Conservation (phyloP, 2,797 vertebrate genomes). For the Liasis olivaceus region DNA sequence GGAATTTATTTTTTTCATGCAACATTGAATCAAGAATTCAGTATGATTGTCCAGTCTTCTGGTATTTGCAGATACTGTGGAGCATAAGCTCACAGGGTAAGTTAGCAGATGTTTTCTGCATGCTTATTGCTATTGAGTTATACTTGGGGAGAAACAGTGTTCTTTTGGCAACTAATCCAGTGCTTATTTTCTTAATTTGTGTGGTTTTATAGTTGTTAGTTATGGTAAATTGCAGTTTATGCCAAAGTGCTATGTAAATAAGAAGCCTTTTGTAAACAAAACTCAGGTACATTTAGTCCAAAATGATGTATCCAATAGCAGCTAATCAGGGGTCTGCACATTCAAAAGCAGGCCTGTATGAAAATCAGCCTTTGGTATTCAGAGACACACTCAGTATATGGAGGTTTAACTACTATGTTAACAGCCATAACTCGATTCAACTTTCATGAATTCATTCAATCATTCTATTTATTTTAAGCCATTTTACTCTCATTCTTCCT, state of each 20-base stretch:
- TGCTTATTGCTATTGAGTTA: background rate
- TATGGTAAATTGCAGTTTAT: background rate
- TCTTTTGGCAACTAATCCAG: background rate
- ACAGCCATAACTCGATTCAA: no score
- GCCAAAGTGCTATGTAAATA: background rate
- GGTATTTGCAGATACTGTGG: conserved; percentile 12
- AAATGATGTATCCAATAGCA: background rate
- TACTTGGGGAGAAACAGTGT: conserved; percentile 3
- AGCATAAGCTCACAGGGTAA: background rate
- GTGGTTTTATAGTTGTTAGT: background rate
- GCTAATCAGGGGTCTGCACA: background rate
- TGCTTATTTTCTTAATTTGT: background rate
- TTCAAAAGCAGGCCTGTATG: background rate
- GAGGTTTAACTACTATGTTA: background rate
- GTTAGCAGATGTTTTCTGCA: conserved; percentile 10
- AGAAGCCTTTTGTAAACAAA: background rate
- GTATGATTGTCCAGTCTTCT: conserved; percentile 9
- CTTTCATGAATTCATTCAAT: background rate
- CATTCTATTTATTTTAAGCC: background rate
- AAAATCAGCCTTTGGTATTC: background rate
- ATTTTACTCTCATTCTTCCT: background rate
- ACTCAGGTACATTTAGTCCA: background rate
- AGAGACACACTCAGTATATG: background rate
- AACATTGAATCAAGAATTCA: conserved; percentile 28
- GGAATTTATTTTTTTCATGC: background rate